Percentiles rank a stretch among this genome's conserved stretches.
phyloP scores from a whole-genome alignment of 2,888 invertebrate genomes.

The Caenorhabditis plicata region DNA sequence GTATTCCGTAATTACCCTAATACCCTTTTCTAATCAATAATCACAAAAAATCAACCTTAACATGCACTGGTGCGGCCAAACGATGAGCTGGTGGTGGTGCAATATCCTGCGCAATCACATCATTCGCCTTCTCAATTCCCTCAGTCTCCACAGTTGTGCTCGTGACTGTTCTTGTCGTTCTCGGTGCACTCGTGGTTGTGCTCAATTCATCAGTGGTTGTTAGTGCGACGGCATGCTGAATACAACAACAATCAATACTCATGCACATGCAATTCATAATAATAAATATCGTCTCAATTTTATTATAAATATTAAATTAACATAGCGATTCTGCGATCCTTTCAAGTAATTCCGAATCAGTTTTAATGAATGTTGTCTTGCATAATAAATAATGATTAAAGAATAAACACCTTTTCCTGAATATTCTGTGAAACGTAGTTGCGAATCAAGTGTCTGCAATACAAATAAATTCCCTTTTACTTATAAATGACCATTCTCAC shows the following conservation, averaged over 20 bases:
- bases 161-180: slow-evolving; percentile 14
- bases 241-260: no score
- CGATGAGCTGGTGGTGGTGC: not conserved
- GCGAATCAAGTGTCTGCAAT: slow-evolving; percentile 53
- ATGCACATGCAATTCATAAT: no score
- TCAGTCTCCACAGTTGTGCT: slow-evolving; percentile 16
- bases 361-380: no score
- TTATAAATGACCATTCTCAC: slow-evolving; percentile 4
- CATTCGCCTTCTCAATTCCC: slow-evolving; percentile 5
- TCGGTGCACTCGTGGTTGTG: slow-evolving; percentile 8
- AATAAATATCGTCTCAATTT: no score
- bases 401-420: slow-evolving; percentile 21
- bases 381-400: not conserved
- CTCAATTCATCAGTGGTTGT: slow-evolving; percentile 1
- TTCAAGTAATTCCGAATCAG: no score
- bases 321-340: no score
- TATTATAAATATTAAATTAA: no score
- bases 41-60: not conserved
- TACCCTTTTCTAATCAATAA: no score
- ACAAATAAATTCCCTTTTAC: not conserved
- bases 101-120: slow-evolving; percentile 2
- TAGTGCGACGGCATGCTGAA: no score
- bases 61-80: no score
- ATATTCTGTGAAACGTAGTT: slow-evolving; percentile 41
- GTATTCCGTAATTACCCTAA: no score